Evolutionary conservation across 2,113 vertebrate species (phyloP), one percentile per base, ranked within the genome.

Genomic region (Muscicapa adusta): DNA sequence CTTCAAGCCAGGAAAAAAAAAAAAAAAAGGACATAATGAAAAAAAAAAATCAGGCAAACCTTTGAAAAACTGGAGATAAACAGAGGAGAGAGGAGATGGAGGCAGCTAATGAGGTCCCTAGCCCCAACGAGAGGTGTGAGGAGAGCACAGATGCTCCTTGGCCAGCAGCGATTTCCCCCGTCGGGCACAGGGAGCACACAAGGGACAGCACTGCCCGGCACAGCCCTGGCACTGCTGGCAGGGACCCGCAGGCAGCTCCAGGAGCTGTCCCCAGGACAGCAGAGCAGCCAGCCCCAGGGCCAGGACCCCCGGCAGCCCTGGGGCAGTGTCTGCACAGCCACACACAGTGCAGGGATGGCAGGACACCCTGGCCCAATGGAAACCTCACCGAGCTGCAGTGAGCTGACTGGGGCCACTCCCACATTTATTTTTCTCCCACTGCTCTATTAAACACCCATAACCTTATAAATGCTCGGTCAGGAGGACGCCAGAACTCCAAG

Each of bases 91-190:
- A 81, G 24, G 50, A 73, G 89, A 71, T 14, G 23, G 83, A 91
- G 56, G 61, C 38, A 83, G 74, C 74, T 94, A 89, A 87, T 71
- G 94, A 92, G 91, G 91, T 76, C 58, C 84, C 62, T 4, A n/a
- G 60, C 85, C 45, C 45, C 1, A 0, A 18, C 1, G 1, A 2
- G 14, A 94, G 67, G 73, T 40, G 36, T 0, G 2, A 80, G 61
- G 45, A 81, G 68, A 61, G 65, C 38, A 29, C 58, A 47, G 79
- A 65, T 33, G 66, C 53, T 48, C 25, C 53, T 47, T 57, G 61
- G 73, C 70, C 45, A 0, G 33, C 70, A 79, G 80, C 34, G 0
- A 47, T 85, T 78, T 15, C 54, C 66, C 73, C 60, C 8, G 1
- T 43, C 0, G 1, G 68, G 61, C 66, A 68, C 24, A 31, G 6